Evolutionary conservation across 2,797 vertebrate species (phyloP).

Genomic region (Labroides dimidiatus): DNA sequence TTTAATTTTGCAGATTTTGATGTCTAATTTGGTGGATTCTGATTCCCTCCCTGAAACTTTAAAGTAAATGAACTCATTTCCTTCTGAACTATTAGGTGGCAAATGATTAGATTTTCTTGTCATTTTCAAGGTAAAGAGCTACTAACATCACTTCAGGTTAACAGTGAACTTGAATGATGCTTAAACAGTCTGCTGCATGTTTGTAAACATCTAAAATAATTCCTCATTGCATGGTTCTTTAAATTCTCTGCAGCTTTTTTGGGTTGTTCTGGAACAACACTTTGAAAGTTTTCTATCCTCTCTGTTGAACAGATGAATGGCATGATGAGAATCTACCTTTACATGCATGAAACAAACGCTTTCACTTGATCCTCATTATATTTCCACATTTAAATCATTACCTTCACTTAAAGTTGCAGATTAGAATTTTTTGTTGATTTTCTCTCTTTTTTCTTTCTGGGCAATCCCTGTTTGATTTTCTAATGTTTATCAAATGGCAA

Average conservation of each 20-base stretch:
- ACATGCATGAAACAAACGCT: constrained; percentile 16
- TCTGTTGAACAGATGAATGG: constrained; percentile 13
- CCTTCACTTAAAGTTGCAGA: constrained; percentile 33
- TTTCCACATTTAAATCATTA: constrained; percentile 30
- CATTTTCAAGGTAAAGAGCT: constrained; percentile 63
- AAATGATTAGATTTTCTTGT: constrained; percentile 66
- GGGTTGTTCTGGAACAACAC: constrained; percentile 17
- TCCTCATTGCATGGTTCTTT: constrained; percentile 36
- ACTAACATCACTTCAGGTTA: constrained; percentile 25
- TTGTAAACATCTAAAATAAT: constrained; percentile 39
- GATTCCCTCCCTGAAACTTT: background rate
- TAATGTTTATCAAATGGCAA: constrained; percentile 1
- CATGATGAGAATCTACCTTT: constrained; percentile 15
- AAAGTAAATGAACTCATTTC: constrained; percentile 59
- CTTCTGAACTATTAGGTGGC: constrained; percentile 65
- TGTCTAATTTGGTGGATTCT: background rate
- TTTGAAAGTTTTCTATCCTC: background rate
- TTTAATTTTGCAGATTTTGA: constrained; percentile 9
- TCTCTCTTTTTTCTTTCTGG: constrained; percentile 26
- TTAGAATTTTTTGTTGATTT: constrained; percentile 19
- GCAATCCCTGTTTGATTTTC: constrained; percentile 24
- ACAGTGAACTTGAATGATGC: constrained; percentile 28
- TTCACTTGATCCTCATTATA: constrained; percentile 8
- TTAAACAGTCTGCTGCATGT: constrained; percentile 31
- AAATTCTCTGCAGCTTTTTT: constrained; percentile 1